A percentile compares a stretch with the other conserved stretches of the same genome.
phyloP scores from a whole-genome alignment of 2,888 invertebrate species.

The Stenolophus ochropezus region DNA sequence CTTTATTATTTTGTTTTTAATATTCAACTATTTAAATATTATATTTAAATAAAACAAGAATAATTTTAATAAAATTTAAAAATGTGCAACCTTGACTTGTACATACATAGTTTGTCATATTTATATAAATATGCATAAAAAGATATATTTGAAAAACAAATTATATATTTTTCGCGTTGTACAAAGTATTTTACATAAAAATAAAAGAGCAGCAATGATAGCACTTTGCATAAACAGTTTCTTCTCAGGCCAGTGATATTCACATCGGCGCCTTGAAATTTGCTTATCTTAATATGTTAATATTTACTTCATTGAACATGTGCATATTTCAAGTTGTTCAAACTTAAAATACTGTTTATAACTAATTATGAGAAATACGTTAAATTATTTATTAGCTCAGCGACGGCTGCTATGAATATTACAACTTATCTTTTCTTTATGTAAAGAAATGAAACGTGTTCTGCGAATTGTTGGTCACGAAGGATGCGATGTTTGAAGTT shows the following conservation, averaged over 20 bases:
- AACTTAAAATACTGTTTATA: slow-evolving; percentile 30
- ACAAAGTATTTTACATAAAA: not conserved
- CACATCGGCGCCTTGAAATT: slow-evolving; percentile 25
- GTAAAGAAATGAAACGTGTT: slow-evolving; percentile 8
- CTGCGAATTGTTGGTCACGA: slow-evolving; percentile 35
- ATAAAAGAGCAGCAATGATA: slow-evolving; percentile 8
- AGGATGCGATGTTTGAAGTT: not conserved
- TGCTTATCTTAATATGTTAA: slow-evolving; percentile 37
- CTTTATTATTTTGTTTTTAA: no score
- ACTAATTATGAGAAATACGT: slow-evolving; percentile 29
- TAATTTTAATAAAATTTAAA: no score
- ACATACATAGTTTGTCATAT: no score
- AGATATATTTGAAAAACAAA: not conserved
- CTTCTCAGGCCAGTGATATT: slow-evolving; percentile 8
- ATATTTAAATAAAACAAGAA: no score
- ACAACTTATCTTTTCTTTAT: slow-evolving; percentile 34
- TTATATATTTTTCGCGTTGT: not conserved
- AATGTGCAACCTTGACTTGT: no score
- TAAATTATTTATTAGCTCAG: slow-evolving; percentile 30
- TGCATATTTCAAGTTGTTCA: slow-evolving; percentile 26
- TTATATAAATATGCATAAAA: not conserved
- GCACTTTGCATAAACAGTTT: slow-evolving; percentile 12
- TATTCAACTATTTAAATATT: no score
- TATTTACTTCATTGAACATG: slow-evolving; percentile 39
- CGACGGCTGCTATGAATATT: slow-evolving; percentile 25